Evolutionary conservation across 2,797 vertebrate species (phyloP).

Genomic region (Sebastes taczanowskii): DNA sequence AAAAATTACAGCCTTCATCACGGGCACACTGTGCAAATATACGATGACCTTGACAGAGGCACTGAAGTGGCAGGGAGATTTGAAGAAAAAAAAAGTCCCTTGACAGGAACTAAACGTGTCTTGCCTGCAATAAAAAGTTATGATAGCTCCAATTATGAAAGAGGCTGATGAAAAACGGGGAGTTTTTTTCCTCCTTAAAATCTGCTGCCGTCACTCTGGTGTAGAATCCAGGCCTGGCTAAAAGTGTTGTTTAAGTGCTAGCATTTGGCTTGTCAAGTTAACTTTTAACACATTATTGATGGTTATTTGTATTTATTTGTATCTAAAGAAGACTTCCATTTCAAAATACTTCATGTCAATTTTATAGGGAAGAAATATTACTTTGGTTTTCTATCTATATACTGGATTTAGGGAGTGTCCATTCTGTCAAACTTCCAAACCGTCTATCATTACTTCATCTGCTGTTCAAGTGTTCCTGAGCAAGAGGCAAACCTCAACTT

Average conservation of each 20-base stretch:
- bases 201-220: background rate
- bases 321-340: background rate
- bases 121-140: conserved; percentile 50
- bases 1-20: conserved; percentile 66
- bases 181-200: background rate
- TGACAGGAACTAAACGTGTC: conserved; percentile 46
- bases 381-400: background rate
- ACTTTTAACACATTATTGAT: background rate
- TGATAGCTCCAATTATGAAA: conserved; percentile 43
- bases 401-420: background rate
- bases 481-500: background rate
- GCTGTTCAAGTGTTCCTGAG: background rate
- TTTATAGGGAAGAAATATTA: background rate
- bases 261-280: background rate
- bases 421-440: background rate
- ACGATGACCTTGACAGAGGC: conserved; percentile 66
- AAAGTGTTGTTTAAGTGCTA: background rate
- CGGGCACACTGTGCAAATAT: conserved; percentile 60
- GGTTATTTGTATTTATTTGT: background rate
- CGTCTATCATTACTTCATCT: background rate
- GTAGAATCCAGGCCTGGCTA: background rate
- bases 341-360: background rate
- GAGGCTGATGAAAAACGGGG: conserved; percentile 26
- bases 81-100: conserved; percentile 4
- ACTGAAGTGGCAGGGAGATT: conserved; percentile 33